These are phyloP conservation scores for Rhinatrema bivittatum DNA, from an alignment of 2,797 vertebrate genomes.

Conservation along the genomic window DNA sequence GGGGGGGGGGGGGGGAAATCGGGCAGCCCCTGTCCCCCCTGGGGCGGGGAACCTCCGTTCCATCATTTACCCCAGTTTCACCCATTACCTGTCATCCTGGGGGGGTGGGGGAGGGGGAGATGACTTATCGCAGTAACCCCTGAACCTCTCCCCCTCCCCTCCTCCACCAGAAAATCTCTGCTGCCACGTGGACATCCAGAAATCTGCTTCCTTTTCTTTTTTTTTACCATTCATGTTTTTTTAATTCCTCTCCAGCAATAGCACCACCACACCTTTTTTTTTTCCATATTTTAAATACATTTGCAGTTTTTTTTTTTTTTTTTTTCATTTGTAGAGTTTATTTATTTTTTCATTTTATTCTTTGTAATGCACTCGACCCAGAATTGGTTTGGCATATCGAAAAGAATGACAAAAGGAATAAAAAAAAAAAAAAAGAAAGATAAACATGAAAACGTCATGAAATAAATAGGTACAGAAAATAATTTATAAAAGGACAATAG, in stretches of 20 bases:
- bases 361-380: constrained; percentile 57
- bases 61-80: too few species aligned
- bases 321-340: constrained; percentile 45
- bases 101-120: too few species aligned
- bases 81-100: too few species aligned
- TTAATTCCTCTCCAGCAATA: too few species aligned
- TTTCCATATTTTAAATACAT: constrained; percentile 47
- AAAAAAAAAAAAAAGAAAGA: constrained; percentile 21
- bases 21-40: too few species aligned
- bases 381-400: constrained; percentile 59
- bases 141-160: background rate
- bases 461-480: background rate
- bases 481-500: background rate
- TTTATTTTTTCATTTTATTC: constrained; percentile 40
- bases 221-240: constrained; percentile 37
- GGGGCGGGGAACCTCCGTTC: too few species aligned
- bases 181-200: background rate
- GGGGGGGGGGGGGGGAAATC: too few species aligned
- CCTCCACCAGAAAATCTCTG: background rate
- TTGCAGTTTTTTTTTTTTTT: constrained; percentile 37
- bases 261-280: too few species aligned
- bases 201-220: background rate
- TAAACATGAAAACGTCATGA: constrained; percentile 10
- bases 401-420: constrained; percentile 23
- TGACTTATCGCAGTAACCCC: too few species aligned